A percentile compares a stretch with the other conserved stretches of the same genome.
Conservation (phyloP, 2,888 invertebrate genomes). For the Agrilus mali region DNA sequence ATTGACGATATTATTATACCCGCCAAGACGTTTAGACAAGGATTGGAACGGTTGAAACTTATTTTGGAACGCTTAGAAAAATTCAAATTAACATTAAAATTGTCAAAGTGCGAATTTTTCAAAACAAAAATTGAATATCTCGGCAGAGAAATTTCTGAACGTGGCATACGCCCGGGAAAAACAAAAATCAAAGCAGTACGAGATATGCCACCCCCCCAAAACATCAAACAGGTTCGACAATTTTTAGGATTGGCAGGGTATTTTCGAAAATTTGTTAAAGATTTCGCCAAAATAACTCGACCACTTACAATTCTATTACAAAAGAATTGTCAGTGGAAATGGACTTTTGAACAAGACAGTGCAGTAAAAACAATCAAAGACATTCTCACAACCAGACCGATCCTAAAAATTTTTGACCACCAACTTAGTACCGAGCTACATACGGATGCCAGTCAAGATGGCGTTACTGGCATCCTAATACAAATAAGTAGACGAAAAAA, state of each 20-base stretch:
- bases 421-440: background rate
- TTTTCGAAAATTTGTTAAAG: conserved; percentile 10
- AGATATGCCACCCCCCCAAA: conserved; percentile 7
- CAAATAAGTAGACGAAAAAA: background rate
- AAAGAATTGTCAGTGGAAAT: background rate
- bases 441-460: background rate
- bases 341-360: too few relatives aligned
- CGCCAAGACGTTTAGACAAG: conserved; percentile 3
- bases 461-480: background rate
- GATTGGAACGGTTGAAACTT: conserved; percentile 4
- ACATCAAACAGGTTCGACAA: conserved; percentile 6
- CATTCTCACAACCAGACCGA: too few relatives aligned
- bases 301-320: conserved; percentile 2
- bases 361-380: background rate
- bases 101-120: conserved; percentile 9
- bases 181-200: conserved; percentile 10
- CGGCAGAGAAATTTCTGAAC: conserved; percentile 7
- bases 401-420: too few relatives aligned
- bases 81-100: conserved; percentile 7
- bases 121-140: conserved; percentile 8
- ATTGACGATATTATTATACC: conserved; percentile 14
- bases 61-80: conserved; percentile 4
- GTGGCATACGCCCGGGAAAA: conserved; percentile 5
- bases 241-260: conserved; percentile 10
- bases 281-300: conserved; percentile 7